Evolutionary conservation across 2,888 invertebrate genomes (phyloP), one percentile per base, ranked within the genome.

Genomic region (Nephrocerus scutellatus): DNA sequence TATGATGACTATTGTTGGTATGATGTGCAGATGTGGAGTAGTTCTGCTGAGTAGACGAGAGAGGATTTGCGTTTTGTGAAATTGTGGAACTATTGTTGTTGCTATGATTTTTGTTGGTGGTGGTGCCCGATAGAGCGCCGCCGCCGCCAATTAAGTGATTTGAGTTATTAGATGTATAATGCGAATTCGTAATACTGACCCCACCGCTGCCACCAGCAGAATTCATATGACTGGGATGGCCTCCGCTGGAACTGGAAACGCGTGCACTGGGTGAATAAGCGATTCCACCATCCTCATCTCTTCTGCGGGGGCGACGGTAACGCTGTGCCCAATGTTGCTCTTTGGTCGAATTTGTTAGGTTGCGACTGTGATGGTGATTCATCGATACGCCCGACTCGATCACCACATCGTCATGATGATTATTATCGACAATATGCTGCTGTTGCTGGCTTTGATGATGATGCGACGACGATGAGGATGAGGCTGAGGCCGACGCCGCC

Each of bases 241-340:
- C 40, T 6, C 46, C 39, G 9, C 46, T 44, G 18, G 45, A 40
- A 15, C 47, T 43, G 5, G 37, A 30, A 2, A 36, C 41, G n/a
- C 46, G 41, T 4, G 38, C 18, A 36, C 49, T 59, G 25, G 59
- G 62, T 25, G 66, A 59, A 39, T 68, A 67, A 39, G 62, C 65
- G 21, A 59, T 48, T 22, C 49, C 53, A 38, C 55, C 54, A 7
- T 63, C 65, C 2, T 63, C 65, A 36, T 63, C 63, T 14, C 65
- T 60, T 43, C 56, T 45, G 24, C 64, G 58, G 34, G 63, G 62
- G 30, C 65, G 57, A 43, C 57, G 61, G 31, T 52, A 52, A 12
- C 64, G 56, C 12, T 56, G 57, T 5, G 52, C 32, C 64, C 63
- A 63, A 36, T 61, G 59, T 6, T 53, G 56, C 32, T 59, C 60